Evolutionary conservation across 2,113 vertebrate species (phyloP).

Genomic region (Rhinoptilus africanus): DNA sequence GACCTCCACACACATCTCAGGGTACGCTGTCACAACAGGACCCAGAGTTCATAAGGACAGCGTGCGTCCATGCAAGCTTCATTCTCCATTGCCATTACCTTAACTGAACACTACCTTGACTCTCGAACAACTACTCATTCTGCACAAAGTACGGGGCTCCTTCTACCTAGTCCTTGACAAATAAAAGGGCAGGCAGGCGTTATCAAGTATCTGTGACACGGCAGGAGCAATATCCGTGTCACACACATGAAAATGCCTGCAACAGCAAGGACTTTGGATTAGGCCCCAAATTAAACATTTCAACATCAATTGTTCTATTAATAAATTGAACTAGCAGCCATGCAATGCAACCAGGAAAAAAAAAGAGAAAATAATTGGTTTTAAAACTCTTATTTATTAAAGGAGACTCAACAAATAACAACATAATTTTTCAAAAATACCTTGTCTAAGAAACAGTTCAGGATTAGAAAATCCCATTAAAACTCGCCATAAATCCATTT

Average conservation of each 20-base stretch:
- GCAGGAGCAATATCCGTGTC: not conserved
- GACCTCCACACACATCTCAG: not conserved
- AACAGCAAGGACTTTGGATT: not conserved
- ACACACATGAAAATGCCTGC: not conserved
- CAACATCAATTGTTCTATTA: not conserved
- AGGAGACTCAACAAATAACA: not conserved
- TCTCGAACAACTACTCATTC: not conserved
- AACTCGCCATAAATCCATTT: not conserved
- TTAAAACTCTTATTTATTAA: not conserved
- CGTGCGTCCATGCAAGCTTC: not conserved
- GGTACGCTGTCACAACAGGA: not conserved
- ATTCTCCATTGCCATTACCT: not conserved
- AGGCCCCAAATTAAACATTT: not conserved
- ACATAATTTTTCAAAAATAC: not conserved
- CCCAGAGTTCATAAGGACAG: not conserved
- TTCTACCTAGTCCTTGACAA: not conserved
- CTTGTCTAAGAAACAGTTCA: not conserved
- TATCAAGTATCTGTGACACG: not conserved
- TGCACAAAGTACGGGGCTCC: not conserved
- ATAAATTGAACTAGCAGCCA: not conserved
- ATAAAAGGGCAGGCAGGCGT: not conserved
- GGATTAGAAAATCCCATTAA: not conserved
- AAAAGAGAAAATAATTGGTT: not conserved
- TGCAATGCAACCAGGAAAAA: not conserved
- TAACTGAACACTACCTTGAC: not conserved